phyloP scores from a whole-genome alignment of 1,140 invertebrate genomes.

The Belonocnema kinseyi region DNA sequence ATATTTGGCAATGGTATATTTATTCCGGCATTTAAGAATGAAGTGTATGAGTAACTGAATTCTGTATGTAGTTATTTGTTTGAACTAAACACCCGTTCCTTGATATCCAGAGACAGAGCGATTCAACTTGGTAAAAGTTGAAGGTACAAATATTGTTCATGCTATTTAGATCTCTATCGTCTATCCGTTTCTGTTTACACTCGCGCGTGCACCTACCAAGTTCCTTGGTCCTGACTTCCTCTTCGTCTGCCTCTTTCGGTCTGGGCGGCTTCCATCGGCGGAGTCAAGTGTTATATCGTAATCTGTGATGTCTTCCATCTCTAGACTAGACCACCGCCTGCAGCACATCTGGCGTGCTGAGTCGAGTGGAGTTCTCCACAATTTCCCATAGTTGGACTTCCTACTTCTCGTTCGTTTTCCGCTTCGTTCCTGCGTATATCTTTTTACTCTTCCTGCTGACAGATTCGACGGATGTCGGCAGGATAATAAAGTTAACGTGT shows the following conservation, averaged over 20 bases:
- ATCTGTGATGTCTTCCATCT: background rate
- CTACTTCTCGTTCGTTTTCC: conserved; percentile 21
- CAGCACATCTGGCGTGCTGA: conserved; percentile 26
- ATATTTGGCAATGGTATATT: background rate
- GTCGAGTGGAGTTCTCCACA: conserved; percentile 29
- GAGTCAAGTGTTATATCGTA: conserved; percentile 31
- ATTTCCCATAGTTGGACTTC: conserved; percentile 30
- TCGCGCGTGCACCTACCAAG: conserved; percentile 7
- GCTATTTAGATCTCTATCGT: conserved; percentile 19
- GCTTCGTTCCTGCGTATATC: conserved; percentile 24
- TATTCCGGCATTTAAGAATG: background rate
- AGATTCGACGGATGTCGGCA: conserved; percentile 27
- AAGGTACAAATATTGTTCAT: conserved; percentile 13
- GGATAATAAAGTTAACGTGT: conserved; percentile 31
- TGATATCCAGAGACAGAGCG: background rate
- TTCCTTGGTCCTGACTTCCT: conserved; percentile 30
- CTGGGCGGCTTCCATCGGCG: too few relatives aligned
- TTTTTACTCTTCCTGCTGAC: conserved; percentile 20
- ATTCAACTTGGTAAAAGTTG: background rate
- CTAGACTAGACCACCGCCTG: conserved; percentile 21
- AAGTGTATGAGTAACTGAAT: background rate
- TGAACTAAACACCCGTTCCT: conserved; percentile 14
- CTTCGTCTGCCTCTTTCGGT: background rate
- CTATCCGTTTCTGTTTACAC: conserved; percentile 9
- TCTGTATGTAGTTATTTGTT: background rate